A percentile compares a stretch with the other conserved stretches of the same genome.
phyloP scores from a whole-genome alignment of 2,797 vertebrate species.

The Podargus strigoides region DNA sequence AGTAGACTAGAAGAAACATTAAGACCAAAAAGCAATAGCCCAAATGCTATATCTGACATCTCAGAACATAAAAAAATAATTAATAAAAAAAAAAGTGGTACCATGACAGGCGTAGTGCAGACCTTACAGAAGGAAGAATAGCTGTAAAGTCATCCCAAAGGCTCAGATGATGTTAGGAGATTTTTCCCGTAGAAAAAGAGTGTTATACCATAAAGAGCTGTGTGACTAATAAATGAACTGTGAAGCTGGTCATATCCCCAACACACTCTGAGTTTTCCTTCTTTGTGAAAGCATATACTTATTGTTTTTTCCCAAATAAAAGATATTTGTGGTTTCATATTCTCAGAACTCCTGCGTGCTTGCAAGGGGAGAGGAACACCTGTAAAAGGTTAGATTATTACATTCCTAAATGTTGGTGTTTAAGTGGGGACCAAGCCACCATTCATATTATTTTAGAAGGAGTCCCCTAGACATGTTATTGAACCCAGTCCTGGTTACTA shows the following conservation, averaged over 20 bases:
- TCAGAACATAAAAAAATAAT: background rate
- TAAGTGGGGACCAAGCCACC: background rate
- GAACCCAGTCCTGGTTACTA: constrained; percentile 29
- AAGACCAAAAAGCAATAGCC: background rate
- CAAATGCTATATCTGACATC: background rate
- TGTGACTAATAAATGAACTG: background rate
- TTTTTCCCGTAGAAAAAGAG: background rate
- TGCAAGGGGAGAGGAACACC: constrained; percentile 12
- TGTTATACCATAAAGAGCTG: background rate
- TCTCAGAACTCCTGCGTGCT: background rate
- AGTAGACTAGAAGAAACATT: background rate
- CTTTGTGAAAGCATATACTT: background rate
- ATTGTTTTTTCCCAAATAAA: constrained; percentile 21
- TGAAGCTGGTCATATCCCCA: background rate
- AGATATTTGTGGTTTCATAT: background rate
- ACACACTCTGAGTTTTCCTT: background rate
- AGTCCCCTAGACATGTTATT: constrained; percentile 6
- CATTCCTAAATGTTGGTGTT: constrained; percentile 15
- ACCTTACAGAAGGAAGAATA: background rate
- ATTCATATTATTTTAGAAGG: constrained; percentile 22
- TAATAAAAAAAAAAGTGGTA: background rate
- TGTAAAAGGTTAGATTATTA: constrained; percentile 53
- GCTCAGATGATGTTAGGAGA: background rate
- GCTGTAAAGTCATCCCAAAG: background rate
- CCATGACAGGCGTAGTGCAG: background rate